Evolutionary conservation across 2,797 vertebrate genomes (phyloP).

Genomic region (Hemibagrus guttatus): DNA sequence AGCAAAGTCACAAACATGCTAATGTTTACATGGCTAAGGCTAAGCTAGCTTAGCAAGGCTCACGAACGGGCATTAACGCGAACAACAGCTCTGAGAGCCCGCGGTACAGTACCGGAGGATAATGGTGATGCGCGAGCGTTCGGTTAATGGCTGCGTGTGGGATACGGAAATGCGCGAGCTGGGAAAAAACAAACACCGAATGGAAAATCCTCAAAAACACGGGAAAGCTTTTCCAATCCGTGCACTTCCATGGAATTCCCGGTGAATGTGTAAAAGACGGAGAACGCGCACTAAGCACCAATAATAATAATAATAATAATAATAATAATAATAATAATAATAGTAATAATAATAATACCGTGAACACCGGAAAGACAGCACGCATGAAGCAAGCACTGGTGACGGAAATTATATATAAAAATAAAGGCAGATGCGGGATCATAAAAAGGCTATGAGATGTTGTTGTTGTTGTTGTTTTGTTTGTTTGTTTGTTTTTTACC

Average conservation of each 20-base stretch:
- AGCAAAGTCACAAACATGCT: conserved; percentile 16
- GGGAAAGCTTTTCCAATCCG: no score
- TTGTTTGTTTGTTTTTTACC: no score
- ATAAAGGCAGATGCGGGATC: no score
- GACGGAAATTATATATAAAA: background rate
- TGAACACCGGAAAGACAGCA: background rate
- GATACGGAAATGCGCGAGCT: conserved; percentile 1
- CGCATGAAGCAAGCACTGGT: background rate
- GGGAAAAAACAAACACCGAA: background rate
- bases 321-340: background rate
- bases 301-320: background rate
- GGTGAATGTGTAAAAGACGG: background rate
- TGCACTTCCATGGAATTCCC: background rate
- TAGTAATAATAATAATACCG: background rate
- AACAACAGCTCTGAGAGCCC: background rate
- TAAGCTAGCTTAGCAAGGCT: conserved; percentile 39
- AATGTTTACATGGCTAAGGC: conserved; percentile 47
- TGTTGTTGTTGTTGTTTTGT: no score
- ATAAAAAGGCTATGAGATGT: background rate
- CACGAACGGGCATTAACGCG: background rate
- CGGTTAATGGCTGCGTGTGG: background rate
- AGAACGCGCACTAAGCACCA: background rate
- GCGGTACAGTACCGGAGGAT: background rate
- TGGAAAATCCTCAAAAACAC: background rate
- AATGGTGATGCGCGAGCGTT: background rate